Conservation (phyloP, 2,888 invertebrate genomes). For the Artemia sinica region DNA sequence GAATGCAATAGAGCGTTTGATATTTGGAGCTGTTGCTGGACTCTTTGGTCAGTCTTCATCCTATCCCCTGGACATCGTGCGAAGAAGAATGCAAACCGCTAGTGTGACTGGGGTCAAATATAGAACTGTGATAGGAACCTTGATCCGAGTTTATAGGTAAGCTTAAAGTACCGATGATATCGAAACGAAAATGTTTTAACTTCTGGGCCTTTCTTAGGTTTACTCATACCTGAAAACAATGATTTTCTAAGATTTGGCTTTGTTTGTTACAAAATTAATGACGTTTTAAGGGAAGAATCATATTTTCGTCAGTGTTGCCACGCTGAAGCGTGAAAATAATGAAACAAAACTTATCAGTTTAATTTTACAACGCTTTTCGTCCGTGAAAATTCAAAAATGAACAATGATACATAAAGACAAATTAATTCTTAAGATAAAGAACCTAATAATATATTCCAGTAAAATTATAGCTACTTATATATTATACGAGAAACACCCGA, state of each 20-base stretch:
- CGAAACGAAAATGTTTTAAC: slow-evolving; percentile 17
- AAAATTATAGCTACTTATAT: no score
- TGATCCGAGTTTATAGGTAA: slow-evolving; percentile 50
- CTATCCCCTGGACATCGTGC: slow-evolving; percentile 88
- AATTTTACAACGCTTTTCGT: neutral
- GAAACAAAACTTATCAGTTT: neutral
- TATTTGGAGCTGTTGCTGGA: slow-evolving; percentile 78
- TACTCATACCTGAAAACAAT: no score
- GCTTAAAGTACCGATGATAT: slow-evolving; percentile 27
- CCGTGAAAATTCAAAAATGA: no score
- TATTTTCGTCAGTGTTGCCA: no score
- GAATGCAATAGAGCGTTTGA: slow-evolving; percentile 46
- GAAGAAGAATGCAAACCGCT: slow-evolving; percentile 50
- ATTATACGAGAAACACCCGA: no score
- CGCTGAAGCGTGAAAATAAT: no score
- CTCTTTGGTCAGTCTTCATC: slow-evolving; percentile 83
- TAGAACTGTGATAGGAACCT: slow-evolving; percentile 46
- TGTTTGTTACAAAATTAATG: no score
- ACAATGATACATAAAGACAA: neutral
- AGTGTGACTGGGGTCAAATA: slow-evolving; percentile 41
- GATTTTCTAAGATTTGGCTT: no score
- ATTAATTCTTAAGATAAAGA: no score
- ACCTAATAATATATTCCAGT: no score
- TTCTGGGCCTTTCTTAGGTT: slow-evolving; percentile 1
- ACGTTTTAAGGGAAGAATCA: no score